Evolutionary conservation across 1,140 invertebrate genomes (phyloP).

Genomic region (Zaprionus tsacasi): DNA sequence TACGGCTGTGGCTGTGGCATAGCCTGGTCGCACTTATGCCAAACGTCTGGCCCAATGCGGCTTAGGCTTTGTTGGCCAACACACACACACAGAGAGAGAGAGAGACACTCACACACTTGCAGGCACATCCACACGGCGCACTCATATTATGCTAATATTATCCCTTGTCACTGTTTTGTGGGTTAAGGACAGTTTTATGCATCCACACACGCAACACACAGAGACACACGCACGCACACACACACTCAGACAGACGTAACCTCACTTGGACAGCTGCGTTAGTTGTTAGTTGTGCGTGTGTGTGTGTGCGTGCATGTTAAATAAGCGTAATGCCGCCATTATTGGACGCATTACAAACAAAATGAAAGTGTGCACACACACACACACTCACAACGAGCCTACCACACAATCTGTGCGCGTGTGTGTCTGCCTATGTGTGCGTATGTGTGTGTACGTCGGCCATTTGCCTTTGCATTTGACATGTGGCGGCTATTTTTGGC

Average conservation of each 20-base stretch:
- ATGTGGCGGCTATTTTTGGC: constrained; percentile 30
- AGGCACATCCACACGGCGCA: constrained; percentile 27
- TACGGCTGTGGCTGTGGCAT: constrained; percentile 19
- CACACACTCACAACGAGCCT: constrained; percentile 18
- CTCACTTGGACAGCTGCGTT: constrained; percentile 61
- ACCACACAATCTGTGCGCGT: constrained; percentile 17
- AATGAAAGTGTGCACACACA: constrained; percentile 62
- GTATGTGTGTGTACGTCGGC: constrained; percentile 12
- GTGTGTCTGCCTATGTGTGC: constrained; percentile 12
- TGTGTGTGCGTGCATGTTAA: constrained; percentile 71
- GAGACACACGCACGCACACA: constrained; percentile 12
- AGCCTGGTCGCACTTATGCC: constrained; percentile 42
- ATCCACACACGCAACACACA: constrained; percentile 44
- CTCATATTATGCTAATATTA: constrained; percentile 80
- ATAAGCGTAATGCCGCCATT: constrained; percentile 82
- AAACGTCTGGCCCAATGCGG: constrained; percentile 54
- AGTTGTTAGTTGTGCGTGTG: constrained; percentile 27
- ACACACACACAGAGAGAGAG: constrained; percentile 2
- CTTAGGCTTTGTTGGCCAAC: constrained; percentile 64
- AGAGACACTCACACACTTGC: constrained; percentile 18
- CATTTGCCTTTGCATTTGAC: constrained; percentile 41
- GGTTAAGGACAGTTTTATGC: constrained; percentile 81
- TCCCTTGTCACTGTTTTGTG: constrained; percentile 67
- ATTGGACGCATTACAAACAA: constrained; percentile 81
- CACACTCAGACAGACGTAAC: constrained; percentile 34